These are phyloP conservation scores for Notolepis coatsorum DNA, from an alignment of 2,797 vertebrate genomes.

Conservation along the genomic window DNA sequence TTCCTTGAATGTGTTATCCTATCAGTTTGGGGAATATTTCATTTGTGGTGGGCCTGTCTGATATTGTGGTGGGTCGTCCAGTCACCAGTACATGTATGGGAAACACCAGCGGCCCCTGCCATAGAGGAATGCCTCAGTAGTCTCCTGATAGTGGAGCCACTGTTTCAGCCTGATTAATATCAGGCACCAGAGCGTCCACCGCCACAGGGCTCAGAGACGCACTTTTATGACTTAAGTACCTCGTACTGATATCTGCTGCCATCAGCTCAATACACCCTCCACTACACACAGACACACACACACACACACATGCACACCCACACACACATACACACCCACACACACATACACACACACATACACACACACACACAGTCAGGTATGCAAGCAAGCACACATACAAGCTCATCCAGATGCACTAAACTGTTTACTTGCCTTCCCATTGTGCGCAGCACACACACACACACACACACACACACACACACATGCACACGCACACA, in stretches of 20 bases:
- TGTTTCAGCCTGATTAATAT: slow-evolving; percentile 80
- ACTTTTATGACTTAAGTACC: slow-evolving; percentile 80
- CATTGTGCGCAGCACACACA: neutral
- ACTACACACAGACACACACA: slow-evolving; percentile 55
- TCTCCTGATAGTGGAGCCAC: slow-evolving; percentile 67
- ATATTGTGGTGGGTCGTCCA: too few relatives aligned
- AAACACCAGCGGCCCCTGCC: slow-evolving; percentile 45
- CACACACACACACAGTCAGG: neutral
- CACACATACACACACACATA: slow-evolving; percentile 7
- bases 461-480: slow-evolving; percentile 2
- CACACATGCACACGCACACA: neutral
- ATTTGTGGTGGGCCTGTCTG: too few relatives aligned
- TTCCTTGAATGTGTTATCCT: too few relatives aligned
- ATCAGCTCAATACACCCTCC: slow-evolving; percentile 73
- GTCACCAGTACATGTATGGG: too few relatives aligned
- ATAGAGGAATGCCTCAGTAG: slow-evolving; percentile 77
- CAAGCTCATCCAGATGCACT: slow-evolving; percentile 6
- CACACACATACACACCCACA: slow-evolving; percentile 21
- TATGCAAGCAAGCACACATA: neutral
- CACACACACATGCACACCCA: slow-evolving; percentile 20
- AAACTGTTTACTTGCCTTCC: neutral
- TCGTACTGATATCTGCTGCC: slow-evolving; percentile 74
- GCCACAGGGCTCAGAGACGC: slow-evolving; percentile 74
- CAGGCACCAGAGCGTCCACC: slow-evolving; percentile 76
- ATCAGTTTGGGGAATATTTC: too few relatives aligned